These are phyloP conservation scores for Ips nitidus DNA, from an alignment of 1,140 invertebrate genomes.

Conservation along the genomic window DNA sequence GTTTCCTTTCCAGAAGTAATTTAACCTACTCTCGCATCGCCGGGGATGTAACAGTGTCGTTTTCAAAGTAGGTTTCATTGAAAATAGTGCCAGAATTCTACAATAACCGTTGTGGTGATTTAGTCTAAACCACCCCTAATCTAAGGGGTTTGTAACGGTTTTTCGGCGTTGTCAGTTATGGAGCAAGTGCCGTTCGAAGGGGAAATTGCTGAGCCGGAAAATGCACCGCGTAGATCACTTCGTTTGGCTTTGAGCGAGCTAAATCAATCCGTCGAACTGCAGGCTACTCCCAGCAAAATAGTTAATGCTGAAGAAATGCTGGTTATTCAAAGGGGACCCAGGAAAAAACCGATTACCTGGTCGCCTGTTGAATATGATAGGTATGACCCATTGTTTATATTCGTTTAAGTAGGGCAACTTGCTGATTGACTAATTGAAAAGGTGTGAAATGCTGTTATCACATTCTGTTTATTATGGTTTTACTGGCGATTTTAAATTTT, in stretches of 20 bases:
- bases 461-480: too few species aligned
- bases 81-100: background rate
- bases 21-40: too few species aligned
- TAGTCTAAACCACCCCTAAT: background rate
- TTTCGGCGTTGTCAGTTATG: slow-evolving; percentile 12
- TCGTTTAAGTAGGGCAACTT: background rate
- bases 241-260: slow-evolving; percentile 44
- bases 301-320: slow-evolving; percentile 47
- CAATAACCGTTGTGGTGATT: background rate
- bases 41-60: background rate
- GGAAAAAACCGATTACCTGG: slow-evolving; percentile 48
- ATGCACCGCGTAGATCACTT: slow-evolving; percentile 37
- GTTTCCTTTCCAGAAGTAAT: background rate
- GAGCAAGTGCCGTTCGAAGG: slow-evolving; percentile 32
- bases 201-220: slow-evolving; percentile 26
- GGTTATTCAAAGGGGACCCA: slow-evolving; percentile 47
- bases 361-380: slow-evolving; percentile 48
- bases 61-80: background rate
- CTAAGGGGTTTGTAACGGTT: slow-evolving; percentile 18
- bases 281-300: slow-evolving; percentile 41
- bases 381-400: slow-evolving; percentile 17
- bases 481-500: too few species aligned
- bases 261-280: slow-evolving; percentile 32
- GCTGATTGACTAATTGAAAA: background rate
- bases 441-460: too few species aligned